Base-by-base conservation (phyloP, 2,888 invertebrate species). In the Cephus rjabovi region DNA sequence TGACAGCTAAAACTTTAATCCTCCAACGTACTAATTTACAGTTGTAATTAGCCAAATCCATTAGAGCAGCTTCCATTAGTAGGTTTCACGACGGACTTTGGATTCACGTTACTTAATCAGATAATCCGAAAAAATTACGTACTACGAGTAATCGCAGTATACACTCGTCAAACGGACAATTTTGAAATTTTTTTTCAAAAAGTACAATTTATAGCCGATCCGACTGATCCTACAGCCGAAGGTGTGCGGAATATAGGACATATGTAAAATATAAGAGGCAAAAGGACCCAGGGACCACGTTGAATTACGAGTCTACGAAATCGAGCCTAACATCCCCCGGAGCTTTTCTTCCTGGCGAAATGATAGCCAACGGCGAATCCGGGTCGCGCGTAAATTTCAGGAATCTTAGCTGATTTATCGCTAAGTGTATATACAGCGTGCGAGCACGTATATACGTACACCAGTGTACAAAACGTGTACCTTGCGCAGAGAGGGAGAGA, bases 311-410 rank as follows among this genome's bases (percentile, higher is more conserved):
- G 71, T 6, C 31, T 9, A 15, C 56, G 56, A 56, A 78, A 37
- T 31, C 71, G 34, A 71, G 31, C 33, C 71, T 71, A 33, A 34
- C 15, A 31, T 30, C 35, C 37, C 74, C n/a, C 35, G 35, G 35
- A 30, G 34, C 30, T 34, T 74, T 34, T 34, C 37, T 35, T 34
- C 79, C 68, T 40, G 78, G 79, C 78, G 83, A 80, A 87, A 86
- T 85, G 86, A 88, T 88, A 84, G 87, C 82, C 86, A 78, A 81
- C 80, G 81, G 79, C 15, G 81, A 84, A 88, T 89, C 84, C 86
- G 86, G 88, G 89, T 89, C 87, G 88, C 87, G 87, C 88, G 89
- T 88, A 88, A 88, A 89, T 89, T 89, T 88, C 87, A 87, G 84
- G 86, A 87, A 87, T 88, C 88, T 87, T 87, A 86, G 74, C 86